Evolutionary conservation across 2,888 invertebrate species (phyloP), one percentile per base, ranked within the genome.

Genomic region (Epirrhoe alternata): DNA sequence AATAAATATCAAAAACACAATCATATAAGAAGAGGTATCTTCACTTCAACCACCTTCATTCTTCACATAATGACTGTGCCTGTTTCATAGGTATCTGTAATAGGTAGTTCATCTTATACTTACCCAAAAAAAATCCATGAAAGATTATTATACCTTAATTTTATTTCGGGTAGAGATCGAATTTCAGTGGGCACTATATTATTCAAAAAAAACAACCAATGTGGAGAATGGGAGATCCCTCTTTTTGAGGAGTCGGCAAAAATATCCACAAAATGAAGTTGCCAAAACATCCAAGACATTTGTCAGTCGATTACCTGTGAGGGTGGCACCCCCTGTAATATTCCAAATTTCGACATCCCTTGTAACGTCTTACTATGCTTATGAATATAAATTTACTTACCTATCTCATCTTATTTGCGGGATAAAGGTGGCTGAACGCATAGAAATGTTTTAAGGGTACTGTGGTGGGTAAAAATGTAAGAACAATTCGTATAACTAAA

Each of bases 241-340:
- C 81, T 82, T 83, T 81, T 80, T 77, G 73, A 71, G 35, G n/a
- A 66, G 49, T 54, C 33, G 81, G 77, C 62, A 38, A 69, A 69
- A 64, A 66, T 78, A 87, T 85, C 83, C 83, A 79, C 85, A 78
- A 88, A 89, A 92, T 92, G 90, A 92, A 92, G 89, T 90, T 85
- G 84, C 88, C 88, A 86, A 89, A 91, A 91, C 90, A 92, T 92
- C 87, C 87, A 71, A 90, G 87, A 90, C 91, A 90, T 92, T 92
- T 92, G 90, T 92, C 91, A 92, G 90, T 86, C 90, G 90, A 92
- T 92, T 93, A 93, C 92, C 87, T 89, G 89, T 81, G 85, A 67
- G 85, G 90, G 86, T 69, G 74, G 80, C 80, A 78, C 86, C 84
- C 86, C 81, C 82, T 82, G 84, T 86, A 87, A 86, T 87, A 89